Evolutionary conservation across 2,797 vertebrate species (phyloP).

Genomic region (Lagothrix lagotricha): DNA sequence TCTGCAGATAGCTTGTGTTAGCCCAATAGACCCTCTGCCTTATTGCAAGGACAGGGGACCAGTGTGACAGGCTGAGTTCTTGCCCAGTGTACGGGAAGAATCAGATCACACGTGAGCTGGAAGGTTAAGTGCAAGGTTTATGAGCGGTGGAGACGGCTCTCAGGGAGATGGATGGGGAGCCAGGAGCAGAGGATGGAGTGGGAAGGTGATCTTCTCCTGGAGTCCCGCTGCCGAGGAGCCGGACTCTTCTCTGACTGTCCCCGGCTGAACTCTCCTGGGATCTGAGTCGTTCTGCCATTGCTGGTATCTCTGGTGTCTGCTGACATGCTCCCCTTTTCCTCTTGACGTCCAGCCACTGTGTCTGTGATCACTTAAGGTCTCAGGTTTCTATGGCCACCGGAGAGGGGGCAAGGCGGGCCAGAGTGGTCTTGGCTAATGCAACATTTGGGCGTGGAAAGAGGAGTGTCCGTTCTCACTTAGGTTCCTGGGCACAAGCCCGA

Average conservation of each 20-base stretch:
- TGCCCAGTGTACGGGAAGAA: neutral
- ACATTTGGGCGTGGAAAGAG: neutral
- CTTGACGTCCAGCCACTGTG: neutral
- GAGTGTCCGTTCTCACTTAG: neutral
- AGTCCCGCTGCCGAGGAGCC: fast-evolving
- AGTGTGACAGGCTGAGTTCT: neutral
- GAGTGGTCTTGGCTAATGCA: neutral
- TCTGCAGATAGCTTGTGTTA: neutral
- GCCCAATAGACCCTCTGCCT: neutral
- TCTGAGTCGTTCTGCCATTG: neutral
- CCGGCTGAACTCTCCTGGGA: neutral
- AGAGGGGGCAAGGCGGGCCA: fast-evolving
- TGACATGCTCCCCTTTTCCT: neutral
- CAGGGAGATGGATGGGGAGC: neutral
- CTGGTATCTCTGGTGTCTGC: neutral
- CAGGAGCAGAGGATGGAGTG: neutral
- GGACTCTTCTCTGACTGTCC: neutral
- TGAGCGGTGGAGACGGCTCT: neutral
- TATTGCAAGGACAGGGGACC: neutral
- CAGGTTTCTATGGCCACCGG: neutral
- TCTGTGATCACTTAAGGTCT: neutral
- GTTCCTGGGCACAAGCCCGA: too few species aligned
- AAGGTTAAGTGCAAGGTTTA: neutral
- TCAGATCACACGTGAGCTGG: neutral
- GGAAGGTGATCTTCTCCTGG: neutral